Percentiles rank a stretch among this genome's conserved stretches.
These are phyloP conservation scores for Sus cebifrons DNA, from an alignment of 2,797 vertebrate species.

Conservation along the genomic window DNA sequence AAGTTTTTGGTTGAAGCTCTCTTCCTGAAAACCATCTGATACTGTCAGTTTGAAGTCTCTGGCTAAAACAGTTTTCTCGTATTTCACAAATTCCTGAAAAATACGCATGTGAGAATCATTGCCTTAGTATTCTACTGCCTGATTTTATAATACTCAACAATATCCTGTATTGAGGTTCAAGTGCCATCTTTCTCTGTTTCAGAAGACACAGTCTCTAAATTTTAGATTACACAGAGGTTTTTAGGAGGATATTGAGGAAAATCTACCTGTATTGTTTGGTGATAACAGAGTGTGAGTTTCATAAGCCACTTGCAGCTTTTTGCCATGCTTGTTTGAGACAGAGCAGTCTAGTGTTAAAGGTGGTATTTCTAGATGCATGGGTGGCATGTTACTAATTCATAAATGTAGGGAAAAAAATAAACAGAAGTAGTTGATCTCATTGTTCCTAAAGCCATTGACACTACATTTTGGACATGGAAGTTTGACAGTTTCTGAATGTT, in stretches of 20 bases:
- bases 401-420: not conserved
- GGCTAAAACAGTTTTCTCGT: not conserved
- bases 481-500: not conserved
- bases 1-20: not conserved
- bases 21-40: not conserved
- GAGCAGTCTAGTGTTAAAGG: not conserved
- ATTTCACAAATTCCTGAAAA: not conserved
- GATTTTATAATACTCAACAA: not conserved
- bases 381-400: not conserved
- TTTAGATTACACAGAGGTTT: not conserved
- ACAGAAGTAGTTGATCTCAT: not conserved
- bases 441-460: not conserved
- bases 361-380: not conserved
- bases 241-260: conserved; percentile 6
- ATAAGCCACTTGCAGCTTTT: not conserved
- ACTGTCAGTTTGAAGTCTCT: not conserved
- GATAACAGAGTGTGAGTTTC: not conserved
- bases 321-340: not conserved
- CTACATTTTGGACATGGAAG: not conserved
- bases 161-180: not conserved
- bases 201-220: not conserved
- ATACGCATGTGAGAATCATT: not conserved
- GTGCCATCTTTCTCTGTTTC: not conserved
- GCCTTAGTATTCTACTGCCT: not conserved
- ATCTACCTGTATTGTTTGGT: not conserved